Evolutionary conservation across 2,797 vertebrate species (phyloP), one percentile per base, ranked within the genome.

Genomic region (Parambassis ranga): DNA sequence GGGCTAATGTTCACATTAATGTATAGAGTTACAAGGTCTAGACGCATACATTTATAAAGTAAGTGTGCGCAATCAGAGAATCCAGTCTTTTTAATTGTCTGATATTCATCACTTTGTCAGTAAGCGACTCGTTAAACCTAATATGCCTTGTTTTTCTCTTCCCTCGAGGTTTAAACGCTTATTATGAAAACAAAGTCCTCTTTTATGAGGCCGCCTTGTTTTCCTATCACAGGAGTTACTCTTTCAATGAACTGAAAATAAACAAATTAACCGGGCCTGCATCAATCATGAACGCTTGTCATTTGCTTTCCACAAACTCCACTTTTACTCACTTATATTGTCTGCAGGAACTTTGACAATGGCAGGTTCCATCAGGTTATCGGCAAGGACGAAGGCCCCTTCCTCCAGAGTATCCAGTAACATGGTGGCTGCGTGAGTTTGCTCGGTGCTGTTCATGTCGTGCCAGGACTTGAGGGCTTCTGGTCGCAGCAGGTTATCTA

Each of bases 401-500:
- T 99, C 98, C 90, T 98, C 97, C 58, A 99, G 61, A 0, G 98
- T 99, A 75, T 99, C 98, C n/a, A 98, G 93, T 83, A 99, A 86
- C 98, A 99, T 98, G 10, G 98, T 99, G 81, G 97, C 97, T 2
- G 96, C 95, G 3, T 99, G 97, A 0, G 96, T 96, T 91, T 98
- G 97, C 81, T 98, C 97, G 0, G 97, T 97, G 81, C 93, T 94
- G 91, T 99, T 99, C 97, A 98, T 99, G 85, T 98, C 96, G 37
- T 91, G 94, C 98, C 98, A 99, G 26, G 97, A 98, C 85, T 97
- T 95, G 84, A 99, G 84, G 72, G 96, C 96, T 90, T 98, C 96
- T 1, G 94, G 93, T 82, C 96, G 94, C 84, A 99, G 92, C 42
- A 99, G 95, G 90, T 98, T 99, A 90, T 99, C 95, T 62, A 99